Conservation (phyloP, 2,888 invertebrate species). For the Lathronympha strigana region DNA sequence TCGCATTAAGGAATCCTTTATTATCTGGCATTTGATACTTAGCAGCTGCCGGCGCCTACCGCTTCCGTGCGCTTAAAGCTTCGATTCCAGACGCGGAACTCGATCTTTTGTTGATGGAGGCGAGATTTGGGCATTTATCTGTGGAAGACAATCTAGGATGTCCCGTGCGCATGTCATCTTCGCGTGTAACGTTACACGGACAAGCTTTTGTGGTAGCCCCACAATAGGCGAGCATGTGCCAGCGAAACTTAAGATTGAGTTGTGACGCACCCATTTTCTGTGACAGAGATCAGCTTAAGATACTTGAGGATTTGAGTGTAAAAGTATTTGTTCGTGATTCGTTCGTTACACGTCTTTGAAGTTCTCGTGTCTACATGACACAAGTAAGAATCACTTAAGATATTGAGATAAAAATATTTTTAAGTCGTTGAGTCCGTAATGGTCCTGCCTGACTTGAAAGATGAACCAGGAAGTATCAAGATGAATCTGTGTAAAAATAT, state of each 20-base stretch:
- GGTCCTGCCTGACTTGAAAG: background rate
- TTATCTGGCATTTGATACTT: conserved; percentile 74
- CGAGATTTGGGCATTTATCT: conserved; percentile 72
- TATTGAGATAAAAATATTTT: conserved; percentile 14
- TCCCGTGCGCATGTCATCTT: conserved; percentile 76
- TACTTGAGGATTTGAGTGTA: conserved; percentile 16
- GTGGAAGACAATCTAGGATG: conserved; percentile 65
- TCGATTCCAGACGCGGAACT: conserved; percentile 67
- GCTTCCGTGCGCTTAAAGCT: conserved; percentile 76
- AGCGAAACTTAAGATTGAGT: conserved; percentile 48
- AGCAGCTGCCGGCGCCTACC: conserved; percentile 77
- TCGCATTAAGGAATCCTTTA: conserved; percentile 75
- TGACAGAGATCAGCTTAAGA: conserved; percentile 35
- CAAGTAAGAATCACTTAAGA: conserved; percentile 31
- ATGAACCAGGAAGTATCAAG: too few species aligned
- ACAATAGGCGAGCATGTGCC: conserved; percentile 68
- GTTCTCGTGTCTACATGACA: conserved; percentile 21
- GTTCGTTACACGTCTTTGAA: conserved; percentile 30
- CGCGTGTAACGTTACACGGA: conserved; percentile 66
- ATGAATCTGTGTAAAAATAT: too few species aligned
- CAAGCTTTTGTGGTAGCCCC: conserved; percentile 70
- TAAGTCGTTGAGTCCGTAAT: background rate
- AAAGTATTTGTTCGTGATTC: conserved; percentile 28
- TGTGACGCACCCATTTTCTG: conserved; percentile 43
- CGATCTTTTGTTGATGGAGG: conserved; percentile 79